Evolutionary conservation across 2,888 invertebrate species (phyloP), one percentile per base, ranked within the genome.

Genomic region (Thera obeliscata): DNA sequence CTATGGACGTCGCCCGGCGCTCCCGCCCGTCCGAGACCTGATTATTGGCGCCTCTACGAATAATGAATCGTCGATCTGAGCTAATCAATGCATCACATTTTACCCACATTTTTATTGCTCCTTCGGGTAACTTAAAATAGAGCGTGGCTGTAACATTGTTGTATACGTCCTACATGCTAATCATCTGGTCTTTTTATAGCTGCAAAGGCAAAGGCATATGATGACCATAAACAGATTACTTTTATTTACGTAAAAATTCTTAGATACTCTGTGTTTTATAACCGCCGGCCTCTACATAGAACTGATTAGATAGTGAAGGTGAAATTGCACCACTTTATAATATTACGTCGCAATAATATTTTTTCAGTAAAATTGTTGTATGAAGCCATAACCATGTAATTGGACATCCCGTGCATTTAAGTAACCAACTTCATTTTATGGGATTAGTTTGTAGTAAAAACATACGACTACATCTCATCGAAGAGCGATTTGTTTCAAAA

Each of bases 1-100:
- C 58, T 12, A 7, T 59, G 65, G 41, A 61, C 78, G 72, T 72
- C 69, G 72, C 81, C 78, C 78, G 78, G 79, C 80, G 73, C 69
- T 55, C 76, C 78, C 78, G 81, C 52, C 82, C 83, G 81, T 83
- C 81, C 78, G 74, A 80, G 76, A 81, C 80, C 82, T 84, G 85
- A 84, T 87, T 86, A 87, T 85, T 86, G 88, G 88, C 88, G 89
- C 88, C 87, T 83, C 78, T 67, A 82, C 88, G 87, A 86, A 88
- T 90, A 88, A 89, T 89, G 79, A 85, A 85, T 81, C 78, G 78
- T 67, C 81, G 76, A 87, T 87, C 83, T 86, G 77, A 83, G 85
- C 87, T 89, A 88, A 90, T 89, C 85, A 86, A 87, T 87, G 81
- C 82, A 78, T 79, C 73, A 79, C 82, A 48, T 61, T 61, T 55